Evolutionary conservation across 2,113 vertebrate genomes (phyloP).

Genomic region (Anolis sagrei): DNA sequence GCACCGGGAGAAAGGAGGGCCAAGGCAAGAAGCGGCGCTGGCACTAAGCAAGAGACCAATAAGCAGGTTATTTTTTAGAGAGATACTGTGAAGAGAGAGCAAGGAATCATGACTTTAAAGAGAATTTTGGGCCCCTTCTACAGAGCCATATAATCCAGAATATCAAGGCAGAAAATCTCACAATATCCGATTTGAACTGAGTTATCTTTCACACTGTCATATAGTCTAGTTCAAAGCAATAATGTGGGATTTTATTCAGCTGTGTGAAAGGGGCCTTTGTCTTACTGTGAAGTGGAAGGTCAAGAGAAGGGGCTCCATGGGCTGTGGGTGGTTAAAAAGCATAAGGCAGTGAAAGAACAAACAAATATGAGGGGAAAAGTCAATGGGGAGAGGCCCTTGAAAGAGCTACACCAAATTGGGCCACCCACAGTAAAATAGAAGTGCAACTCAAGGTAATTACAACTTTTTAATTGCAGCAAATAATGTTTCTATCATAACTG

Average conservation of each 20-base stretch:
- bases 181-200: too few relatives aligned
- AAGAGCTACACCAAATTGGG: background rate
- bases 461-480: background rate
- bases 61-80: background rate
- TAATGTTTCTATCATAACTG: background rate
- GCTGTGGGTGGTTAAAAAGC: background rate
- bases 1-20: background rate
- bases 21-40: background rate
- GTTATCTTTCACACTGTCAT: too few relatives aligned
- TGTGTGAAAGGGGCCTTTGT: too few relatives aligned
- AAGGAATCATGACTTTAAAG: background rate
- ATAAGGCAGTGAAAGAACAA: background rate
- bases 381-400: background rate
- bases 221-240: too few relatives aligned
- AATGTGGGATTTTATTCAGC: too few relatives aligned
- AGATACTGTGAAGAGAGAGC: background rate
- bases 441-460: background rate
- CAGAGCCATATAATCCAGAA: too few relatives aligned
- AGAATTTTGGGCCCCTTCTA: too few relatives aligned
- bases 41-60: background rate
- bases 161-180: too few relatives aligned
- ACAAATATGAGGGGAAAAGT: background rate
- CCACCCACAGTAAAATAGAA: background rate
- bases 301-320: background rate
- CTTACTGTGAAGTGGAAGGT: background rate